These are phyloP conservation scores for Eulemur rubriventer DNA, from an alignment of 2,797 vertebrate genomes.

Conservation along the genomic window DNA sequence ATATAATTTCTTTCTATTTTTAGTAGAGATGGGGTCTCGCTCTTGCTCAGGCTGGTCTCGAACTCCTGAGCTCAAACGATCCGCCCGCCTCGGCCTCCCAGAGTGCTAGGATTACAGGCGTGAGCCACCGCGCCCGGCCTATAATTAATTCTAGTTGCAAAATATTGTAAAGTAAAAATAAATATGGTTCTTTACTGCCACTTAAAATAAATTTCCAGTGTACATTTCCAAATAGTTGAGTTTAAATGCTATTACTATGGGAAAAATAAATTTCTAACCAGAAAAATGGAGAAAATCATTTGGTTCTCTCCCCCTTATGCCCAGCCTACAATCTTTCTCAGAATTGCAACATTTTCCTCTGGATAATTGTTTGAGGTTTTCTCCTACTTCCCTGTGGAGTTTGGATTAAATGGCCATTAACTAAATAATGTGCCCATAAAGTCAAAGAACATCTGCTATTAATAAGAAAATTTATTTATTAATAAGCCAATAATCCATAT, in stretches of 20 bases:
- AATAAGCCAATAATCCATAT: background rate
- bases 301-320: background rate
- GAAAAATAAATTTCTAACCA: background rate
- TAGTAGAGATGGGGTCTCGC: too few relatives aligned
- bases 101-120: too few relatives aligned
- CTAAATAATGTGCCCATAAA: background rate
- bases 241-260: background rate
- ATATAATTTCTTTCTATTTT: too few relatives aligned
- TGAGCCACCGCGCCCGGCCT: too few relatives aligned
- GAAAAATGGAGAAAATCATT: background rate
- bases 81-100: too few relatives aligned
- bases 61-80: too few relatives aligned
- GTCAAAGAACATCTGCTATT: background rate
- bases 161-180: conserved; percentile 11
- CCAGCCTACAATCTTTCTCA: background rate
- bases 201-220: background rate
- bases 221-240: background rate
- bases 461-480: background rate
- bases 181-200: background rate
- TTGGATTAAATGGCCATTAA: background rate
- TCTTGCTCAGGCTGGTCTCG: too few relatives aligned
- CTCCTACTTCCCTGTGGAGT: background rate
- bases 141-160: background rate
- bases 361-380: background rate
- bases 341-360: background rate